These are phyloP conservation scores for Ornithoptera priamus DNA, from an alignment of 2,888 invertebrate genomes.

Conservation along the genomic window DNA sequence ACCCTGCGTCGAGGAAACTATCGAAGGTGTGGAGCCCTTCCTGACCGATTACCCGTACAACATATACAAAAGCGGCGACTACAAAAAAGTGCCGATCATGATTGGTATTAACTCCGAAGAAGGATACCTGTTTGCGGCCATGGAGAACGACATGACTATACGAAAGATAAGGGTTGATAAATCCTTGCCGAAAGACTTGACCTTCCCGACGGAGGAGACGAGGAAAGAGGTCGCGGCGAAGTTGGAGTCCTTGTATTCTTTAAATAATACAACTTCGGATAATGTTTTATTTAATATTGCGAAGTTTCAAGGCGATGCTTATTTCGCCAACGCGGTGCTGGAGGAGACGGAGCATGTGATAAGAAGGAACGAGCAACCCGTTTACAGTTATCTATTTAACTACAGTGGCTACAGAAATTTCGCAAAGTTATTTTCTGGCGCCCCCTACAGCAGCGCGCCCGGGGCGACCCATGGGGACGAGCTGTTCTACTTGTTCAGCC, in stretches of 20 bases:
- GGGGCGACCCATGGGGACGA: conserved; percentile 67
- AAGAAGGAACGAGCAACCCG: conserved; percentile 45
- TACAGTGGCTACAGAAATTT: conserved; percentile 56
- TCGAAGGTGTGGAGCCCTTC: conserved; percentile 63
- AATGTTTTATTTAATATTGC: conserved; percentile 52
- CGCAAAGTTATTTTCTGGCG: conserved; percentile 41
- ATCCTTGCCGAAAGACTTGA: conserved; percentile 59
- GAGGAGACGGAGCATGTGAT: conserved; percentile 55
- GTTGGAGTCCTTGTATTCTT: conserved; percentile 60
- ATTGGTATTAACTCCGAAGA: conserved; percentile 57
- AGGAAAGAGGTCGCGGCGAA: conserved; percentile 43
- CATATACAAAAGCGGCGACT: conserved; percentile 49
- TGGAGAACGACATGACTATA: conserved; percentile 56
- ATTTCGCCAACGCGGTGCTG: conserved; percentile 47
- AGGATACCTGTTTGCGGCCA: conserved; percentile 50
- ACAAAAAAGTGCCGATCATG: conserved; percentile 62
- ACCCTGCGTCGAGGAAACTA: conserved; percentile 55
- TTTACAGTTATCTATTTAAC: conserved; percentile 57
- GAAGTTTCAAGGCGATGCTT: conserved; percentile 51
- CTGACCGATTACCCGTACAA: conserved; percentile 55
- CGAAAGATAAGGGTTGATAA: conserved; percentile 48
- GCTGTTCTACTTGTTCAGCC: conserved; percentile 62
- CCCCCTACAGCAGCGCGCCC: conserved; percentile 36
- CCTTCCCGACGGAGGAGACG: conserved; percentile 44
- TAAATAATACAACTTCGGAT: conserved; percentile 49